phyloP scores from a whole-genome alignment of 2,888 invertebrate species.

The Cantharis nigra region DNA sequence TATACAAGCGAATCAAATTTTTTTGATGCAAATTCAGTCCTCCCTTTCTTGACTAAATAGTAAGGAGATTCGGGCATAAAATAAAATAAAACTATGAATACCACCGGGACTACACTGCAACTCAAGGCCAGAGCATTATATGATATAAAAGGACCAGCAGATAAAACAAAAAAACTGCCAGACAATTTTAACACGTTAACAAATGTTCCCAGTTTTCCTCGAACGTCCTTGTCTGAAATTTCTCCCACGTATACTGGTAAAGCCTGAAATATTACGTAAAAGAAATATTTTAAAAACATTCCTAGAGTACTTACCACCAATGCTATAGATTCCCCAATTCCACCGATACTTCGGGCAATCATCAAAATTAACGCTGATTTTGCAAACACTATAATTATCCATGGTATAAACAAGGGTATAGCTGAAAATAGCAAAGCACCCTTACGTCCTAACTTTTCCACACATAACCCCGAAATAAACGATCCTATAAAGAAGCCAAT shows the following conservation, averaged over 20 bases:
- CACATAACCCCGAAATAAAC: conserved; percentile 60
- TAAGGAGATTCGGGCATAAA: conserved; percentile 58
- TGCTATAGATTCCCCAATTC: conserved; percentile 69
- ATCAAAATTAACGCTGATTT: conserved; percentile 59
- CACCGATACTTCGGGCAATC: conserved; percentile 67
- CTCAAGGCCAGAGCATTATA: conserved; percentile 48
- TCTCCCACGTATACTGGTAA: conserved; percentile 61
- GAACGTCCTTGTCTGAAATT: conserved; percentile 60
- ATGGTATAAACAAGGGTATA: conserved; percentile 60
- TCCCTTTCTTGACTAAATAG: conserved; percentile 52
- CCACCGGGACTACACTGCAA: conserved; percentile 46
- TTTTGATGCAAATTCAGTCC: conserved; percentile 45
- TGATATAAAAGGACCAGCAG: conserved; percentile 50
- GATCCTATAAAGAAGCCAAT: conserved; percentile 63
- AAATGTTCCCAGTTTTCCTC: conserved; percentile 52
- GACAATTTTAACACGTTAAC: conserved; percentile 51
- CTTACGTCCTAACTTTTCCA: conserved; percentile 62
- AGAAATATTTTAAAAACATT: conserved; percentile 40
- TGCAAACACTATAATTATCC: conserved; percentile 48
- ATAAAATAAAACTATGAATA: conserved; percentile 50
- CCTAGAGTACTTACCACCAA: conserved; percentile 32
- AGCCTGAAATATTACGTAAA: conserved; percentile 48
- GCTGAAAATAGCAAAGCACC: conserved; percentile 59
- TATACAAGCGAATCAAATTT: conserved; percentile 44
- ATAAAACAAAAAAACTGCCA: conserved; percentile 52